phyloP scores from a whole-genome alignment of 2,113 vertebrate genomes.

The Aphelocoma coerulescens region DNA sequence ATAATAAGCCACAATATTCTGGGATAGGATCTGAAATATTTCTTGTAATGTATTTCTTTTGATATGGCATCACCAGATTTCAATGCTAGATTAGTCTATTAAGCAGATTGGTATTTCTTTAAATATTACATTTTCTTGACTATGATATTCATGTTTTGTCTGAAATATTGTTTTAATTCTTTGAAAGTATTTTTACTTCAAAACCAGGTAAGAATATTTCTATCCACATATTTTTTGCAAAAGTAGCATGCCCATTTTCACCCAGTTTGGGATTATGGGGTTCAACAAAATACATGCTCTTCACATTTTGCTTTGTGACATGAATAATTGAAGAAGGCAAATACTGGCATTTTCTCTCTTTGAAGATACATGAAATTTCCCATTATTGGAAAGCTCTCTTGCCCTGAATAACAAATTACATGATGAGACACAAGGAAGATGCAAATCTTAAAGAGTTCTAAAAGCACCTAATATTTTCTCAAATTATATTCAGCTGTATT shows the following conservation, averaged over 20 bases:
- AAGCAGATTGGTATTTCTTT: not conserved
- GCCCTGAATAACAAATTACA: not conserved
- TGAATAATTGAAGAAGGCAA: not conserved
- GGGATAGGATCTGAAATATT: not conserved
- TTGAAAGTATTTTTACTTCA: not conserved
- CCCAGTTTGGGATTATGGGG: not conserved
- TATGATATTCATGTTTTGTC: not conserved
- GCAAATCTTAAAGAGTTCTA: not conserved
- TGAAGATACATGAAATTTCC: not conserved
- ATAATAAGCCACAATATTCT: not conserved
- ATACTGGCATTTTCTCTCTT: not conserved
- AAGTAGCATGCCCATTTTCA: not conserved
- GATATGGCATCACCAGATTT: not conserved
- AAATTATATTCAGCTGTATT: not conserved
- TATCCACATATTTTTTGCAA: not conserved
- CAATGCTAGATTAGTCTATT: not conserved
- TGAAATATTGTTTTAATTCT: not conserved
- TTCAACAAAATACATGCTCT: not conserved
- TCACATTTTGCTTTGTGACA: not conserved
- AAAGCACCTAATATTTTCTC: conserved; percentile 46
- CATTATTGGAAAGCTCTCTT: not conserved
- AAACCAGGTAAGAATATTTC: not conserved
- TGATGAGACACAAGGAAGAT: not conserved
- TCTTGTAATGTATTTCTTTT: not conserved
- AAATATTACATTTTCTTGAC: not conserved